Evolutionary conservation across 2,888 invertebrate species (phyloP), one percentile per base, ranked within the genome.

Genomic region (Cataglyphis livida): DNA sequence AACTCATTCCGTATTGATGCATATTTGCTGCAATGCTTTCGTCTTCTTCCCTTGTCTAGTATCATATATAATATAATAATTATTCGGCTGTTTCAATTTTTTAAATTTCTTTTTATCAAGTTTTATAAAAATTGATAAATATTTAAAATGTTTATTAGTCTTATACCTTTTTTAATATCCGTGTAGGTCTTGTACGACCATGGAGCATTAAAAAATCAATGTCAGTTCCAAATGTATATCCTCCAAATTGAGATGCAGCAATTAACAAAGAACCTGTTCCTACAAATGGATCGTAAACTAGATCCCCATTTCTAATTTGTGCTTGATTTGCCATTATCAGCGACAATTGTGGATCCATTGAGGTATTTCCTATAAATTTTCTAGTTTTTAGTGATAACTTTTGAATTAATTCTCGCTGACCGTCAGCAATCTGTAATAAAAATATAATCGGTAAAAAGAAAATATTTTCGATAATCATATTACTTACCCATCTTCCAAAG

Each of bases 311-410:
- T 76, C 95, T 94, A 6, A 98, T 96, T 94, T 96, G 95, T 0
- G 98, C 99, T 95, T 99, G 97, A 95, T 99, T 99, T 0, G 99
- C 98, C 99, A 99, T 99, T 78, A 99, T 95, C 68, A 99, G 95
- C 0, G 99, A 97, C 7, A 99, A 95, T 91, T 98, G 98, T 0
- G 99, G 97, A 94, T 99, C 99, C 99, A 99, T 99, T 89, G 98
- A 98, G 0, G 99, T 99, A 94, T 99, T 99, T 57, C 92, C 92
- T 91, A 99, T 99, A 94, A 99, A 99, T 94, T 97, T 97, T 1
- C 99, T 96, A 64, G 96, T 97, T 95, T 98, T 98, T 48, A 99
- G 94, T 0, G 98, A 98, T 87, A 98, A 96, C 73, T 96, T 96
- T 84, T 97, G 96, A 75, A 99, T 98, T 18, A 97, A 95, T 86